A percentile compares a stretch with the other conserved stretches of the same genome.
These are phyloP conservation scores for Drosophila sproati DNA, from an alignment of 1,140 invertebrate species.

Conservation along the genomic window DNA sequence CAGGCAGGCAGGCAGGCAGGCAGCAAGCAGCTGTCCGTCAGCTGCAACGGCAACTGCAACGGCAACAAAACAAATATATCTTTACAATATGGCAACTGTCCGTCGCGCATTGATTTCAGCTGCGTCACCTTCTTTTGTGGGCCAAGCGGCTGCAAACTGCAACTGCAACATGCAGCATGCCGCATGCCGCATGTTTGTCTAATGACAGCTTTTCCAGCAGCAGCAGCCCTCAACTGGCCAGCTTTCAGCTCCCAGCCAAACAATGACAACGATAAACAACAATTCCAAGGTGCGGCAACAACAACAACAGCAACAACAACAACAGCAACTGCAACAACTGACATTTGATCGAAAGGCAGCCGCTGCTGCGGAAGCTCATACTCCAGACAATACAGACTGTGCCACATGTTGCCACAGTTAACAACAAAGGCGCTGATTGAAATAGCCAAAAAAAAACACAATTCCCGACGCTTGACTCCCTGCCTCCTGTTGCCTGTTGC, in stretches of 20 bases:
- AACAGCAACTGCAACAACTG: constrained; percentile 37
- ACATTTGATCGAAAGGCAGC: constrained; percentile 78
- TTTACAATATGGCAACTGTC: constrained; percentile 21
- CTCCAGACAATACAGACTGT: constrained; percentile 16
- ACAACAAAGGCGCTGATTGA: constrained; percentile 49
- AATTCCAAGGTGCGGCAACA: background rate
- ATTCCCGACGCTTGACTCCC: too few species aligned
- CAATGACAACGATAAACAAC: constrained; percentile 60
- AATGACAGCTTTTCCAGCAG: constrained; percentile 56
- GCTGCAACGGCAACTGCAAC: background rate
- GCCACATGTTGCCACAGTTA: constrained; percentile 37
- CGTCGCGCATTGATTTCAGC: constrained; percentile 75
- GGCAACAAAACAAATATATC: constrained; percentile 1
- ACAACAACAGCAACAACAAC: constrained; percentile 7
- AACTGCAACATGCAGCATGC: constrained; percentile 21
- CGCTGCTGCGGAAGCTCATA: constrained; percentile 66
- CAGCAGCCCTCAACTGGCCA: constrained; percentile 11
- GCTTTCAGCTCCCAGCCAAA: constrained; percentile 22
- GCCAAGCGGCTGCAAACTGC: constrained; percentile 30
- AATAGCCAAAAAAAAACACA: constrained; percentile 22
- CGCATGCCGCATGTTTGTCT: constrained; percentile 57
- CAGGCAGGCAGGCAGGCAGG: constrained; percentile 23
- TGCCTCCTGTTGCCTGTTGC: background rate
- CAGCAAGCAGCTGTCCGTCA: constrained; percentile 1
- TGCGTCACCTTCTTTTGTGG: constrained; percentile 72